These are phyloP conservation scores for Parotocinclus haroldoi DNA, from an alignment of 2,797 vertebrate species.

Conservation along the genomic window DNA sequence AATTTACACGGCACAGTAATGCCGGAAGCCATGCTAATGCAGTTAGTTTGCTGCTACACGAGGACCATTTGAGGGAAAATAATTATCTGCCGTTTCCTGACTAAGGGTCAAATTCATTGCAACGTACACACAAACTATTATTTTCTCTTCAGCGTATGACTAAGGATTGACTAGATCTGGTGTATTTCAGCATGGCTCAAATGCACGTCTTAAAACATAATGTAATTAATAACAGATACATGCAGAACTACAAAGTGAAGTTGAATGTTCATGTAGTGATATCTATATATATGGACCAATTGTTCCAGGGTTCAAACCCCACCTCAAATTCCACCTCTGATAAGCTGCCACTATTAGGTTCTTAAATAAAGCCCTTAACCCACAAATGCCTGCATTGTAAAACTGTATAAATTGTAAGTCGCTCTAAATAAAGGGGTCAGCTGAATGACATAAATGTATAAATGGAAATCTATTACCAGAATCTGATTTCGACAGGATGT, in stretches of 20 bases:
- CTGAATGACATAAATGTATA: no score
- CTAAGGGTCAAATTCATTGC: constrained; percentile 59
- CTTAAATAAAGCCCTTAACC: no score
- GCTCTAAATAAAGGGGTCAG: no score
- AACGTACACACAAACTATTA: constrained; percentile 60
- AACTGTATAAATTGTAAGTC: no score
- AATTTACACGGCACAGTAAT: constrained; percentile 43
- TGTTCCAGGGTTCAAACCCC: no score
- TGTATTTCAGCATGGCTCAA: not conserved
- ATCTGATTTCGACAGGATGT: no score
- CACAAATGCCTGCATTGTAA: no score
- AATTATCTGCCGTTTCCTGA: constrained; percentile 60
- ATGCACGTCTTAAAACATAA: constrained; percentile 5
- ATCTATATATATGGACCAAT: no score
- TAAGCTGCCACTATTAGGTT: no score
- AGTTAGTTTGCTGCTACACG: constrained; percentile 49
- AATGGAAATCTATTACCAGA: no score
- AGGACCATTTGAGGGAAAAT: constrained; percentile 55
- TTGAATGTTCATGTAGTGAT: constrained; percentile 14
- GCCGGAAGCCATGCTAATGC: constrained; percentile 60
- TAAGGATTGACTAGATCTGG: not conserved
- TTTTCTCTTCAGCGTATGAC: constrained; percentile 1
- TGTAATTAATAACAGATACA: constrained; percentile 32
- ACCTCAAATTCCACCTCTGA: no score
- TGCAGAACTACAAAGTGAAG: constrained; percentile 14